Percentiles rank a stretch among this genome's conserved stretches.
Conservation (phyloP, 2,888 invertebrate species). For the Argynnis bischoffii region DNA sequence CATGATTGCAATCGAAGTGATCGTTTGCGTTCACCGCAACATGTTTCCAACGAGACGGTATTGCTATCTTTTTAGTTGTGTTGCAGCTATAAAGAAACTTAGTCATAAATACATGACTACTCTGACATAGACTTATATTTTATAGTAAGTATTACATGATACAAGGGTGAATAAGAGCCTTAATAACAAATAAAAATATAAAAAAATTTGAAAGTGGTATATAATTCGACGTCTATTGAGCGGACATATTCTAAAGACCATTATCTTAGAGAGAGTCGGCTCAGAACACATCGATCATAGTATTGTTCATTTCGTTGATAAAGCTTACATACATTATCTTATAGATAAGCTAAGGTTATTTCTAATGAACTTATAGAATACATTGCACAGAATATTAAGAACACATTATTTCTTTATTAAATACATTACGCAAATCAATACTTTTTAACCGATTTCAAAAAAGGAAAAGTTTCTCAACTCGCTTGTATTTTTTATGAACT, state of each 20-base stretch:
- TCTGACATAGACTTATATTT: too few species aligned
- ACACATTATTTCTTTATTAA: too few species aligned
- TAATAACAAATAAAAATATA: conserved; percentile 8
- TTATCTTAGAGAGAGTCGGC: conserved; percentile 43
- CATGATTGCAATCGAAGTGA: conserved; percentile 69
- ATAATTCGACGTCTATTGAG: conserved; percentile 34
- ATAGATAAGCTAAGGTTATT: conserved; percentile 49
- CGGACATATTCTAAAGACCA: conserved; percentile 32
- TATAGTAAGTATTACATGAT: neutral
- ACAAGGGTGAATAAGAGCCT: neutral
- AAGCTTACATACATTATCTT: conserved; percentile 54
- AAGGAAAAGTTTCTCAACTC: too few species aligned
- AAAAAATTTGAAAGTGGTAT: conserved; percentile 17
- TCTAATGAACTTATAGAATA: conserved; percentile 42
- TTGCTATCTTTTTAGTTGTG: neutral
- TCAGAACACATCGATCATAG: conserved; percentile 69
- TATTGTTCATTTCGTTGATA: conserved; percentile 71
- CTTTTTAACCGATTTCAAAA: too few species aligned
- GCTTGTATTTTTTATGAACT: too few species aligned
- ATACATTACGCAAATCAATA: neutral
- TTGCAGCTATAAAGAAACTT: neutral
- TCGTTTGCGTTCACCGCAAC: conserved; percentile 72
- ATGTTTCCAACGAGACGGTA: conserved; percentile 48
- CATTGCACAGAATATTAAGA: conserved; percentile 14
- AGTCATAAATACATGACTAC: too few species aligned